Percentiles rank a stretch among this genome's conserved stretches.
Conservation (phyloP, 2,888 invertebrate genomes). For the Globia sparganii region DNA sequence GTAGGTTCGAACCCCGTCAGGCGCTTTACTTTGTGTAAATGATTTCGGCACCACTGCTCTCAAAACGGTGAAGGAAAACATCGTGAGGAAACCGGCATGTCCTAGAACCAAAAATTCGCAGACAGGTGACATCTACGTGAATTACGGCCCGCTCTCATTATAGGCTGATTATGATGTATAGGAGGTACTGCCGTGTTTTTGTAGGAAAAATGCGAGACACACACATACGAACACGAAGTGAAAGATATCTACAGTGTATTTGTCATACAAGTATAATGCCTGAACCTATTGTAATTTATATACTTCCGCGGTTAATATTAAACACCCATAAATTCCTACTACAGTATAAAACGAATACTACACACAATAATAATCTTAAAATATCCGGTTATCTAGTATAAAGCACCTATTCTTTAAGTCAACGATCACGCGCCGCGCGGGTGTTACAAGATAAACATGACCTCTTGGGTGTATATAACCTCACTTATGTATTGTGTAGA, state of each 20-base stretch:
- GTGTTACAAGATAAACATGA: constrained; percentile 40
- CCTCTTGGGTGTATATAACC: constrained; percentile 29
- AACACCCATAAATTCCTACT: neutral
- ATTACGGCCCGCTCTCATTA: no score
- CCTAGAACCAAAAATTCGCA: no score
- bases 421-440: constrained; percentile 37
- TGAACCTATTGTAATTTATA: no score
- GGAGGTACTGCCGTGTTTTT: neutral
- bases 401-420: constrained; percentile 28
- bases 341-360: neutral
- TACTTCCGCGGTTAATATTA: neutral
- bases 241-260: neutral
- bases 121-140: no score
- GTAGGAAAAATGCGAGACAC: neutral
- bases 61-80: no score
- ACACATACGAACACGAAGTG: neutral
- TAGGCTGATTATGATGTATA: no score
- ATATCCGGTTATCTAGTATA: constrained; percentile 25
- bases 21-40: no score
- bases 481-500: constrained; percentile 5
- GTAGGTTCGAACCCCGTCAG: no score
- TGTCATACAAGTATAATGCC: neutral
- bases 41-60: no score
- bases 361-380: neutral
- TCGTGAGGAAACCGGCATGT: no score